Percentiles rank a stretch among this genome's conserved stretches.
These are phyloP conservation scores for Myioborus melanocephalus DNA, from an alignment of 2,797 vertebrate genomes.

Conservation along the genomic window DNA sequence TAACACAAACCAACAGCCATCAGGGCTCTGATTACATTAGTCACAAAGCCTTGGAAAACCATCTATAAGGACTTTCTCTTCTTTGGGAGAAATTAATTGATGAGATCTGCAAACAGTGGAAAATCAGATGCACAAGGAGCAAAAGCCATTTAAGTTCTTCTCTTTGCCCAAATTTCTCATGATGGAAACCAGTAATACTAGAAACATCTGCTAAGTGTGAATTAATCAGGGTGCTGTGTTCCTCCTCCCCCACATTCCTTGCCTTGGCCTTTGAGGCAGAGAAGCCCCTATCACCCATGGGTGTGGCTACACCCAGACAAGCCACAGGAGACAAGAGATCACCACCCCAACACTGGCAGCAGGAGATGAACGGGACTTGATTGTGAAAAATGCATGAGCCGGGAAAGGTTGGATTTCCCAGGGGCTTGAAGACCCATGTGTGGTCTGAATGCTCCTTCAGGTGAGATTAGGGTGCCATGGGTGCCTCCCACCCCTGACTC, in stretches of 20 bases:
- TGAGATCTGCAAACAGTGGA: background rate
- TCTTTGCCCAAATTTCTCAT: background rate
- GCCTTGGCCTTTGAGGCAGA: background rate
- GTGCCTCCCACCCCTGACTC: background rate
- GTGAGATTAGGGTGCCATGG: background rate
- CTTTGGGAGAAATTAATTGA: background rate
- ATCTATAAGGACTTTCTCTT: background rate
- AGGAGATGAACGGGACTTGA: accelerated
- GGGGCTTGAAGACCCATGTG: background rate
- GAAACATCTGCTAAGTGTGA: background rate
- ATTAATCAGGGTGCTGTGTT: background rate
- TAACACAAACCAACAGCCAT: background rate
- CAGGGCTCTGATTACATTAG: background rate
- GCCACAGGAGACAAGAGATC: background rate
- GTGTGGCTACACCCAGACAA: background rate
- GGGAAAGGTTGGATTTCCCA: background rate
- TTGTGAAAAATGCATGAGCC: background rate
- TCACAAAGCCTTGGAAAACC: background rate
- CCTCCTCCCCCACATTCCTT: background rate
- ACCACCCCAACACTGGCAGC: accelerated
- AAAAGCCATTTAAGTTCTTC: background rate
- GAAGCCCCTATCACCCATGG: background rate
- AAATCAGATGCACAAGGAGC: background rate
- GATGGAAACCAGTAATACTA: background rate
- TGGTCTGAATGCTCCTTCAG: background rate